Evolutionary conservation across 2,888 invertebrate species (phyloP).

Genomic region (Drosophila gaucha): DNA sequence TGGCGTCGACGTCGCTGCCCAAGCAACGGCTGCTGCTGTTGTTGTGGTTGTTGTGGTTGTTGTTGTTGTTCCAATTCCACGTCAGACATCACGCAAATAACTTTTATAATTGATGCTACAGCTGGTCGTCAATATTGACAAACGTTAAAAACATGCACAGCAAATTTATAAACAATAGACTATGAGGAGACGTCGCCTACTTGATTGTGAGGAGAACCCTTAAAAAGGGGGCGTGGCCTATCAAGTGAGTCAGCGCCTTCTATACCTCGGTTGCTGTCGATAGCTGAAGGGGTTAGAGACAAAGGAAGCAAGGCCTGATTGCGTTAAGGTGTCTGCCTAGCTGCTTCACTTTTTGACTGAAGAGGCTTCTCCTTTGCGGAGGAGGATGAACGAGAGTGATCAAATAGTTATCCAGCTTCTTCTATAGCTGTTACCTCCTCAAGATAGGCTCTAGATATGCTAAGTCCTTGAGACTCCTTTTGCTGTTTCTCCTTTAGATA

Average conservation of each 20-base stretch:
- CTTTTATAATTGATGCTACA: constrained; percentile 15
- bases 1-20: constrained; percentile 32
- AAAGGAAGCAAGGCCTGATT: too few relatives aligned
- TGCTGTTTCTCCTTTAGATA: too few relatives aligned
- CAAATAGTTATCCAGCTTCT: neutral
- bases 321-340: too few relatives aligned
- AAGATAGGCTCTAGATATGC: too few relatives aligned
- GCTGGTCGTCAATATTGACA: constrained; percentile 3
- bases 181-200: constrained; percentile 17
- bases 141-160: constrained; percentile 22
- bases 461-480: too few relatives aligned
- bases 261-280: neutral
- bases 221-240: neutral
- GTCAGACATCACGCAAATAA: constrained; percentile 55
- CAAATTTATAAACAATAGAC: constrained; percentile 33
- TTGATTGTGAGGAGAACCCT: constrained; percentile 8
- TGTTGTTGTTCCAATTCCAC: constrained; percentile 47
- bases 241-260: neutral
- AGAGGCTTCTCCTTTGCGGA: neutral
- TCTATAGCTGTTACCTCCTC: neutral
- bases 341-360: too few relatives aligned
- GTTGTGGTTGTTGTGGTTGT: neutral
- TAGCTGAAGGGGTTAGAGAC: neutral
- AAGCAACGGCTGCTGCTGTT: constrained; percentile 9
- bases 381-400: neutral